A percentile compares a stretch with the other conserved stretches of the same genome.
Evolutionary conservation across 2,113 vertebrate genomes (phyloP).

Genomic region (Lepisosteus oculatus): DNA sequence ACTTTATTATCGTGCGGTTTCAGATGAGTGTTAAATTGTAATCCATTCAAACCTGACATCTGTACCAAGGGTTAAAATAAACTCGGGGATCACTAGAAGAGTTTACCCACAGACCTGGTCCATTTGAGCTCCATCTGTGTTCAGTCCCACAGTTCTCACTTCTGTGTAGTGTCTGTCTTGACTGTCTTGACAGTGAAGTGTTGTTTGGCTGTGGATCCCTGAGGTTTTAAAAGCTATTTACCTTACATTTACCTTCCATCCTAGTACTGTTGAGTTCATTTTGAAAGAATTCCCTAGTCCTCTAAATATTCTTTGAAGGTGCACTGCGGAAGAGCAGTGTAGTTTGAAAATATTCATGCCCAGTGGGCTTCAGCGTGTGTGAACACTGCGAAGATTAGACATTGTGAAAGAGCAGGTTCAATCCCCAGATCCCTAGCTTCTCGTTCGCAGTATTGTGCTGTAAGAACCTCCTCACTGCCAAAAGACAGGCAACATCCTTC

Average conservation of each 20-base stretch:
- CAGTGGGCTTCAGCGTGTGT: background rate
- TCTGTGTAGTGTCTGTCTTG: constrained; percentile 24
- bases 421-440: too few relatives aligned
- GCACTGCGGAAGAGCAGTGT: background rate
- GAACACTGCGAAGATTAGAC: too few relatives aligned
- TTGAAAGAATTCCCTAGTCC: constrained; percentile 44
- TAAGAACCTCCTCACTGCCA: too few relatives aligned
- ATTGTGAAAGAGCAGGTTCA: too few relatives aligned
- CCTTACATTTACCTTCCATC: constrained; percentile 16
- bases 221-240: constrained; percentile 27
- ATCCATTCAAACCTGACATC: too few relatives aligned
- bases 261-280: background rate
- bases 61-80: too few relatives aligned
- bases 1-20: too few relatives aligned
- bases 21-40: too few relatives aligned
- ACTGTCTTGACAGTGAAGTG: constrained; percentile 43
- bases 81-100: too few relatives aligned
- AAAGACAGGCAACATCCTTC: too few relatives aligned
- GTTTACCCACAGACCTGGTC: too few relatives aligned
- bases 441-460: too few relatives aligned
- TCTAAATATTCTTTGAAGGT: background rate
- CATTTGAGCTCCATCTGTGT: constrained; percentile 6
- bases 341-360: background rate
- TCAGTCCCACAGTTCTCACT: constrained; percentile 51
- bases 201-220: constrained; percentile 37